Conservation (phyloP, 2,888 invertebrate species). For the Mimachlamys varia region DNA sequence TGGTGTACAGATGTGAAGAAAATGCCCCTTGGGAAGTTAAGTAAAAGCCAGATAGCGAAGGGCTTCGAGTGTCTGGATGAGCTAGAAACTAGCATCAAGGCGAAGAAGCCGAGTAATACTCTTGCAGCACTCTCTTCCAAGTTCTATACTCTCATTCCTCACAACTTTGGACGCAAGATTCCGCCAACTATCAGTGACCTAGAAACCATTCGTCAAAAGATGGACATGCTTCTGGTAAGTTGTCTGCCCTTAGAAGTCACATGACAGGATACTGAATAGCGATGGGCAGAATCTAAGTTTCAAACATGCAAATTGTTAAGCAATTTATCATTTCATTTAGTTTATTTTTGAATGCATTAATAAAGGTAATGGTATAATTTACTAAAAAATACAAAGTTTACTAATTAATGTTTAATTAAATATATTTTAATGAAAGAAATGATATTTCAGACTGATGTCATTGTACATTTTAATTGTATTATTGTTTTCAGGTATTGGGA, state of each 20-base stretch:
- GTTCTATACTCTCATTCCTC: slow-evolving; percentile 82
- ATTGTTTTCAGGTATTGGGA: slow-evolving; percentile 76
- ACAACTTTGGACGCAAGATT: slow-evolving; percentile 80
- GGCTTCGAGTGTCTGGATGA: slow-evolving; percentile 81
- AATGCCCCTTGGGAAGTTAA: slow-evolving; percentile 82
- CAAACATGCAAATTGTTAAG: too few relatives aligned
- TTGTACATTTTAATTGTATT: background rate
- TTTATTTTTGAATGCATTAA: too few relatives aligned
- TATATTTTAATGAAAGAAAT: background rate
- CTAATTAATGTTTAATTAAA: too few relatives aligned
- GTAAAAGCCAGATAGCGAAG: slow-evolving; percentile 82
- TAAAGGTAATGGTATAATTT: too few relatives aligned
- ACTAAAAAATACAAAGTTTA: too few relatives aligned
- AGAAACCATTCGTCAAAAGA: slow-evolving; percentile 78
- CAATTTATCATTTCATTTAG: too few relatives aligned
- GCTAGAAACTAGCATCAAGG: slow-evolving; percentile 78
- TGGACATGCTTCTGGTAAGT: slow-evolving; percentile 81
- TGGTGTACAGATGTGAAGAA: slow-evolving; percentile 80
- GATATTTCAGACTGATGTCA: background rate
- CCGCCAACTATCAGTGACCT: slow-evolving; percentile 77
- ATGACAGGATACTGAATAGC: background rate
- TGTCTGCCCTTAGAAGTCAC: background rate
- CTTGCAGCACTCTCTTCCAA: slow-evolving; percentile 77
- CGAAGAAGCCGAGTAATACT: slow-evolving; percentile 61
- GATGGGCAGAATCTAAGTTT: too few relatives aligned